These are phyloP conservation scores for Calameuta filiformis DNA, from an alignment of 2,888 invertebrate genomes.

Conservation along the genomic window DNA sequence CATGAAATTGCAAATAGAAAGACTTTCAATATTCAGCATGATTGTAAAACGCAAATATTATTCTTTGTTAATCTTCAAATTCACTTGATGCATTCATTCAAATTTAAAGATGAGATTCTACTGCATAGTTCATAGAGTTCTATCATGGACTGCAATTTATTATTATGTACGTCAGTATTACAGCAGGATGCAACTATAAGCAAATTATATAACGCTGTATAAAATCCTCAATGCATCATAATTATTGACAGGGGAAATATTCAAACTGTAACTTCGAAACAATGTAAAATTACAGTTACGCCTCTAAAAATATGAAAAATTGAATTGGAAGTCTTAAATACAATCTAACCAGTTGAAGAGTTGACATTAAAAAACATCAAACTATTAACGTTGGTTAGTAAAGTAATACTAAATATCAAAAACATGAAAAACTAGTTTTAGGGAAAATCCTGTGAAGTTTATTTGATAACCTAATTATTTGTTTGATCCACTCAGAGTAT, in stretches of 20 bases:
- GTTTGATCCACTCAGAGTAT: background rate
- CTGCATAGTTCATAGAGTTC: background rate
- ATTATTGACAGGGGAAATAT: background rate
- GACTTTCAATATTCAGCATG: slow-evolving; percentile 28
- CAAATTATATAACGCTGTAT: background rate
- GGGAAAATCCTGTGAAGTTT: background rate
- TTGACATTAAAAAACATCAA: background rate
- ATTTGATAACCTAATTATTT: background rate
- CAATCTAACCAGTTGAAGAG: background rate
- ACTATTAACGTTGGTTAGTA: background rate
- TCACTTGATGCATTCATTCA: background rate
- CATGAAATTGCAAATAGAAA: slow-evolving; percentile 13
- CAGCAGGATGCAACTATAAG: background rate
- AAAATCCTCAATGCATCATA: background rate
- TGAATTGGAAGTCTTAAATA: background rate
- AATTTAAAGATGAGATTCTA: background rate
- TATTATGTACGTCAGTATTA: background rate
- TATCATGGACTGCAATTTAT: background rate
- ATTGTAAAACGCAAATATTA: background rate
- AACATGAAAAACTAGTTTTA: background rate
- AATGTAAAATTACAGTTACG: background rate
- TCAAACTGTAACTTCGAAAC: background rate
- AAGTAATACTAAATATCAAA: background rate
- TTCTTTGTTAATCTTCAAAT: background rate
- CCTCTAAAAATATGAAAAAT: background rate